Evolutionary conservation across 2,888 invertebrate genomes (phyloP).

Genomic region (Syrphus vitripennis): DNA sequence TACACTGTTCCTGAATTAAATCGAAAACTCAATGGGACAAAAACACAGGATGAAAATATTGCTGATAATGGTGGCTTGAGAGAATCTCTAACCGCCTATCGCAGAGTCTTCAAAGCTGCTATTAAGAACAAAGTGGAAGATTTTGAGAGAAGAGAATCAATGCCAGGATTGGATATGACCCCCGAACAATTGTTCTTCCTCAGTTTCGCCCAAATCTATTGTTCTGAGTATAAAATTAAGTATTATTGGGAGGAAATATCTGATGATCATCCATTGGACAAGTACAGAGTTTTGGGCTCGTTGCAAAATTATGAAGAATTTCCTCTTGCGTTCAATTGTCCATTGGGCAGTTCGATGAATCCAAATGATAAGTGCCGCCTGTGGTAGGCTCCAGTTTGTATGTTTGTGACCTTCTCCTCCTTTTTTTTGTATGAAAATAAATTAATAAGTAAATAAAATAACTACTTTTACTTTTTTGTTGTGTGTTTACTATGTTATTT

Average conservation of each 20-base stretch:
- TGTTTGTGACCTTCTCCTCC: too few species aligned
- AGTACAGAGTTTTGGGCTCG: constrained; percentile 77
- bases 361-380: constrained; percentile 75
- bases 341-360: constrained; percentile 77
- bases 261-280: constrained; percentile 76
- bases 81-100: constrained; percentile 75
- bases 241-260: constrained; percentile 77
- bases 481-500: neutral
- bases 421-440: neutral
- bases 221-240: constrained; percentile 76
- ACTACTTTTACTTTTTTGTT: neutral
- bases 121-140: neutral
- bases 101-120: constrained; percentile 3
- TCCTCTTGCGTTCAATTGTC: constrained; percentile 75
- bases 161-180: constrained; percentile 77
- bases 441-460: neutral
- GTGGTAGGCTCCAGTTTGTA: constrained; percentile 74
- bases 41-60: constrained; percentile 78
- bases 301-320: constrained; percentile 77
- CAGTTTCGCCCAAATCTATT: constrained; percentile 78
- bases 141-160: neutral
- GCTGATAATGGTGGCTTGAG: constrained; percentile 70
- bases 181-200: constrained; percentile 78
- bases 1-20: constrained; percentile 78
- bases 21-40: constrained; percentile 76